A percentile compares a stretch with the other conserved stretches of the same genome.
These are phyloP conservation scores for Pachycephus smyrnensis DNA, from an alignment of 2,888 invertebrate species.

Conservation along the genomic window DNA sequence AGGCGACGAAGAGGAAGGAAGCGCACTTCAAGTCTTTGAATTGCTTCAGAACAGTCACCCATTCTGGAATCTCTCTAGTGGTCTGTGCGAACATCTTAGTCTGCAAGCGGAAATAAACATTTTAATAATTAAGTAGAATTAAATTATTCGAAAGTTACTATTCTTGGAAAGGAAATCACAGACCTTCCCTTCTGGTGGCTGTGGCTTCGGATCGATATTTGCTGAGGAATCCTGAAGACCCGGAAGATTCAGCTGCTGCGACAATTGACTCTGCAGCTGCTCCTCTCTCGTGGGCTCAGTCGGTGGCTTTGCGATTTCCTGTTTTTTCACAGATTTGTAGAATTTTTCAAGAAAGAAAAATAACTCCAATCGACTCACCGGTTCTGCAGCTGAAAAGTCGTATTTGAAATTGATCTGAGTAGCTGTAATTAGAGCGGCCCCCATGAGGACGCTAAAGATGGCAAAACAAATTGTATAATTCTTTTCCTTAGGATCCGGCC, in stretches of 20 bases:
- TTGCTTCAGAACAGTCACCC: constrained; percentile 91
- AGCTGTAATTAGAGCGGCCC: constrained; percentile 91
- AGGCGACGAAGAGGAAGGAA: constrained; percentile 94
- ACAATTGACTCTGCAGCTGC: constrained; percentile 85
- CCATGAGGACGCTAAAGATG: constrained; percentile 96
- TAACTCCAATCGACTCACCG: constrained; percentile 41
- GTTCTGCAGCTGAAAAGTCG: constrained; percentile 56
- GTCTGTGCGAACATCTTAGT: constrained; percentile 94
- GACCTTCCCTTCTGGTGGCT: constrained; percentile 69
- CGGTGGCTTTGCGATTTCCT: constrained; percentile 62
- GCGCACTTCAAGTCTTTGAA: constrained; percentile 92
- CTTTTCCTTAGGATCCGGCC: constrained; percentile 90
- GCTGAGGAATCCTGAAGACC: constrained; percentile 78
- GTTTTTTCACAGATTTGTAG: neutral
- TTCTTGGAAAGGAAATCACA: constrained; percentile 14
- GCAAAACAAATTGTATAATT: constrained; percentile 99
- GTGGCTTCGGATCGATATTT: constrained; percentile 52
- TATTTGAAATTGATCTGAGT: constrained; percentile 82
- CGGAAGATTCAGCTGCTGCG: constrained; percentile 85
- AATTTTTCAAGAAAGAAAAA: neutral
- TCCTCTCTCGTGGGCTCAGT: constrained; percentile 76
- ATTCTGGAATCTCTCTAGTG: constrained; percentile 90
- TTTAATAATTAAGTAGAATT: neutral
- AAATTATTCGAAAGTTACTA: constrained; percentile 7
- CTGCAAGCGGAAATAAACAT: constrained; percentile 65